Evolutionary conservation across 2,113 vertebrate species (phyloP), one percentile per base, ranked within the genome.

Genomic region (Pluvialis apricaria): DNA sequence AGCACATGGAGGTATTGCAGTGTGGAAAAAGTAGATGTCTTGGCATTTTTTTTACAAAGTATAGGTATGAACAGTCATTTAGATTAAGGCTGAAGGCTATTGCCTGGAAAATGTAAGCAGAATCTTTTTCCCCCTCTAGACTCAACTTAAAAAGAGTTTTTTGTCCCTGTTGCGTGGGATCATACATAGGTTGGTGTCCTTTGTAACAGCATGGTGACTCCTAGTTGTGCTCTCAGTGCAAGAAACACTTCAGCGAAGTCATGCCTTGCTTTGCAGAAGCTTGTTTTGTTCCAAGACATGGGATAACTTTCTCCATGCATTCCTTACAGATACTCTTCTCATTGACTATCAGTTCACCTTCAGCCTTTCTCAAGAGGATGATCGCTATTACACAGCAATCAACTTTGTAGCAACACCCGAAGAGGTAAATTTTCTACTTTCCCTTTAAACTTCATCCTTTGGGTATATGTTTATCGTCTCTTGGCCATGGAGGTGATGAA

Each of bases 331-430:
- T 96, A 99, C 99, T 25, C 98, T 99, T 42, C 99, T 99, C 88
- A 99, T 99, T 75, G 99, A 99, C 98, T 99, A 99, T 97, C 99
- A 99, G 99, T 99, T 99, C 98, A 99, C 99, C 97, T 99, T 99
- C 98, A 99, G 99, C 96, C 98, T 99, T 72, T 99, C 99, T 51
- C 99, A 99, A 97, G 99, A 99, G 97, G 99, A 99, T 34, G 99
- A 99, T 95, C 99, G 99, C 57, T 99, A 99, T 96, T 99, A 99
- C 96, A 99, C 99, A 44, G 99, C 99, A 84, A 99, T 99, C 98
- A 99, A 99, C 98, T 99, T 99, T 70, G 99, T 99, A 96, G 99
- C 99, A 61, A 99, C 99, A 21, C 99, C 99, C 4, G 99, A 99
- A 94, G 99, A 99, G 98, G 99, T 99, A 98, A 90, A 87, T 83